Evolutionary conservation across 1,140 invertebrate genomes (phyloP).

Genomic region (Pogonomyrmex barbatus): DNA sequence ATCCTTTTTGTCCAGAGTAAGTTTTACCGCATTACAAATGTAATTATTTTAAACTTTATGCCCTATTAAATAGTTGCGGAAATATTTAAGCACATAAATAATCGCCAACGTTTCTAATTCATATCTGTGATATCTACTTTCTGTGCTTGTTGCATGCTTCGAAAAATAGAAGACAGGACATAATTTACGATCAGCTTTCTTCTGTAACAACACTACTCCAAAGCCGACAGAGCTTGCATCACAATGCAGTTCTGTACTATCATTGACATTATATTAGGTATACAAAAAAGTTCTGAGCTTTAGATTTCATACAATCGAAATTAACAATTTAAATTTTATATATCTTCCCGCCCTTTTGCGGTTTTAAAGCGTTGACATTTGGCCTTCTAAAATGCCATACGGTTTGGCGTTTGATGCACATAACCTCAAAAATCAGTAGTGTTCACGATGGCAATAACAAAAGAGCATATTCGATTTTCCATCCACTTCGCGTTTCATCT

Average conservation of each 20-base stretch:
- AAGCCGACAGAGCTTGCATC: background rate
- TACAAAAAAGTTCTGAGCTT: too few relatives aligned
- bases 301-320: too few relatives aligned
- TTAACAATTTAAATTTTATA: too few relatives aligned
- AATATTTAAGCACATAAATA: background rate
- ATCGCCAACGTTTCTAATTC: background rate
- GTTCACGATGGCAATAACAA: too few relatives aligned
- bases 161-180: conserved; percentile 13
- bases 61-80: background rate
- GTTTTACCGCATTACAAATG: background rate
- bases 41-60: background rate
- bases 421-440: too few relatives aligned
- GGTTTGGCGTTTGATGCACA: too few relatives aligned
- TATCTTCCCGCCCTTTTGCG: too few relatives aligned
- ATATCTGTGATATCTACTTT: background rate
- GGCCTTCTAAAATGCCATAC: too few relatives aligned
- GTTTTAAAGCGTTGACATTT: too few relatives aligned
- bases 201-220: background rate
- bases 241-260: background rate
- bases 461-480: too few relatives aligned
- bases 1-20: background rate
- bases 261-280: background rate
- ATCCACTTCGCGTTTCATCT: too few relatives aligned
- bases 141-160: background rate
- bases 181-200: background rate